Evolutionary conservation across 2,888 invertebrate genomes (phyloP), one percentile per base, ranked within the genome.

Genomic region (Leptinotarsa juncta): DNA sequence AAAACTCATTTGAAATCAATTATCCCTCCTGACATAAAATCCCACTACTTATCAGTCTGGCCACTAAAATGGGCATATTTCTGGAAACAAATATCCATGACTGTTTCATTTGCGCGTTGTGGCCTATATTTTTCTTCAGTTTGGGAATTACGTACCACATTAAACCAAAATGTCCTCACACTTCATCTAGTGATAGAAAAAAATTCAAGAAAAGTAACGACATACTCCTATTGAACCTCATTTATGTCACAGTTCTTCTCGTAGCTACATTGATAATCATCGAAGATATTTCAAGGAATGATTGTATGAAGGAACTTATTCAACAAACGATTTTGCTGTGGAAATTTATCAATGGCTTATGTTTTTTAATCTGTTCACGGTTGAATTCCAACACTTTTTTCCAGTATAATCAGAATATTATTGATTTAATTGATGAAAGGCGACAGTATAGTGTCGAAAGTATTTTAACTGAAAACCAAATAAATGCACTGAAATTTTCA

Each of bases 31-130:
- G 12, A 23, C 20, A 3, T 14, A 4, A 14, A 57, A 14, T 57
- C 0, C 3, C 57, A 14, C 23, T 57, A 57, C 4, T 23, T 14
- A 57, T 3, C 20, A 12, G 14, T 23, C 23, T 57, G 1, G 20
- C 23, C 14, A 12, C 20, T 23, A 12, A 69, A 23, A 69, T 49
- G 69, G 18, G 3, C 16, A 4, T 15, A 3, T 67, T 72, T 20
- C 15, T 18, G 3, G 67, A 50, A 32, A 67, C 42, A 26, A 67
- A 55, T 20, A 16, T 65, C 20, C 73, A 69, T 15, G 69, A 73
- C 55, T 73, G 73, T 65, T 73, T 65, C 3, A 55, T 73, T 20
- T 73, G 73, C 26, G 65, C 73, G 3, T 32, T 68, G 23, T 65
- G 65, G 48, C 73, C 65, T 3, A 68, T 53, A 10, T 55, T 73